phyloP scores from a whole-genome alignment of 2,797 vertebrate genomes.

The Sciurus vulgaris region DNA sequence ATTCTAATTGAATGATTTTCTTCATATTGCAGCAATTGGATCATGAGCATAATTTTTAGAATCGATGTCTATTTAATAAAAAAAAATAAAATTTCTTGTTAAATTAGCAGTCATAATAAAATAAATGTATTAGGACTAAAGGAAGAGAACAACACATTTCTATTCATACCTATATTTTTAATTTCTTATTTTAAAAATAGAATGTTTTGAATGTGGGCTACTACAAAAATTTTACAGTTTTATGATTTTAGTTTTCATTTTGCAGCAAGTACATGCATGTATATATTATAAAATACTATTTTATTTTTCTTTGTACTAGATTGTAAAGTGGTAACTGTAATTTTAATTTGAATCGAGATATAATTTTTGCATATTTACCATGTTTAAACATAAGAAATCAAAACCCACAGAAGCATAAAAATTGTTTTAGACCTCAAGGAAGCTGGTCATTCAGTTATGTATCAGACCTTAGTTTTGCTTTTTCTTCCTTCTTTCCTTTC shows the following conservation, averaged over 20 bases:
- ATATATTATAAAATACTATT: neutral
- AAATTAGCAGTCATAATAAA: neutral
- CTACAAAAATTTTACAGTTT: neutral
- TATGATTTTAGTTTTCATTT: neutral
- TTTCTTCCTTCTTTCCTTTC: too few relatives aligned
- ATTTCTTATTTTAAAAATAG: slow-evolving; percentile 22
- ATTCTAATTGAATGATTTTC: neutral
- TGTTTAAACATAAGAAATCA: neutral
- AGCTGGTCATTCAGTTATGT: neutral
- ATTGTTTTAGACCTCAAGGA: neutral
- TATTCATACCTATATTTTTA: neutral
- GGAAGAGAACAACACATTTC: neutral
- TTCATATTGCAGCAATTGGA: neutral
- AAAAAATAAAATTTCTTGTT: neutral
- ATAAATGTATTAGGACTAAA: neutral
- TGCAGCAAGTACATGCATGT: neutral
- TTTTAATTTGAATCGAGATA: neutral
- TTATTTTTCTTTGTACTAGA: neutral
- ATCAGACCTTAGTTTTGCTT: neutral
- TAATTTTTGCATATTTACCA: neutral
- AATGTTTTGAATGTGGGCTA: neutral
- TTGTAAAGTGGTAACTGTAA: neutral
- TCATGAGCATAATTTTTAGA: neutral
- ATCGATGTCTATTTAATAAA: neutral
- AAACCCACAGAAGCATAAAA: neutral